Percentiles rank a stretch among this genome's conserved stretches.
Evolutionary conservation across 2,797 vertebrate genomes (phyloP).

Genomic region (Aselliscus stoliczkanus): DNA sequence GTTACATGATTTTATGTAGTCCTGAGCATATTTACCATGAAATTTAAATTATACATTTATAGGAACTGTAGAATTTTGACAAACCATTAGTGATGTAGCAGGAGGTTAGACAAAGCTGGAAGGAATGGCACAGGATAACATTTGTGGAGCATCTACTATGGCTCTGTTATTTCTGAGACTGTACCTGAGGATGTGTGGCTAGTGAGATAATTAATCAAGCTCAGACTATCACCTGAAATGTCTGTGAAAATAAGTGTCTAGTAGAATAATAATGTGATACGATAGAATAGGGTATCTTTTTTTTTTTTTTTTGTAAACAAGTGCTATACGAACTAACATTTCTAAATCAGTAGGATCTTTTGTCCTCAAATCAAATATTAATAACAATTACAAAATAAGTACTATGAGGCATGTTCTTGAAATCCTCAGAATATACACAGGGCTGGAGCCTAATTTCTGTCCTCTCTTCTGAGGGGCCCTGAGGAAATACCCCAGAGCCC

Average conservation of each 20-base stretch:
- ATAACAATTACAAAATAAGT: conserved; percentile 18
- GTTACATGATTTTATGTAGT: neutral
- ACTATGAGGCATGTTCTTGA: neutral
- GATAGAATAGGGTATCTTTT: neutral
- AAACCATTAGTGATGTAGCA: neutral
- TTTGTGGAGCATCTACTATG: neutral
- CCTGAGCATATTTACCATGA: neutral
- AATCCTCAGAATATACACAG: neutral
- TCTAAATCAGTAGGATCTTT: neutral
- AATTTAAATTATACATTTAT: neutral
- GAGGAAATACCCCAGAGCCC: neutral
- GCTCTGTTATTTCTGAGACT: neutral
- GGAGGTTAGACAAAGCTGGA: neutral
- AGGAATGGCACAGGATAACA: neutral
- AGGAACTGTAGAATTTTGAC: neutral
- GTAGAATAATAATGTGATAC: neutral
- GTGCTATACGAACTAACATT: neutral
- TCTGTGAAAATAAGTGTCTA: neutral
- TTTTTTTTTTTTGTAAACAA: neutral
- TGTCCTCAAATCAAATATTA: neutral
- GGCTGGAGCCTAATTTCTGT: neutral
- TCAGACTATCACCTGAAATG: neutral
- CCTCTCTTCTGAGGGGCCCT: neutral
- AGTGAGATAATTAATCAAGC: neutral
- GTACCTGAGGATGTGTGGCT: neutral